These are phyloP conservation scores for Sardina pilchardus DNA, from an alignment of 2,113 vertebrate species.

Conservation along the genomic window DNA sequence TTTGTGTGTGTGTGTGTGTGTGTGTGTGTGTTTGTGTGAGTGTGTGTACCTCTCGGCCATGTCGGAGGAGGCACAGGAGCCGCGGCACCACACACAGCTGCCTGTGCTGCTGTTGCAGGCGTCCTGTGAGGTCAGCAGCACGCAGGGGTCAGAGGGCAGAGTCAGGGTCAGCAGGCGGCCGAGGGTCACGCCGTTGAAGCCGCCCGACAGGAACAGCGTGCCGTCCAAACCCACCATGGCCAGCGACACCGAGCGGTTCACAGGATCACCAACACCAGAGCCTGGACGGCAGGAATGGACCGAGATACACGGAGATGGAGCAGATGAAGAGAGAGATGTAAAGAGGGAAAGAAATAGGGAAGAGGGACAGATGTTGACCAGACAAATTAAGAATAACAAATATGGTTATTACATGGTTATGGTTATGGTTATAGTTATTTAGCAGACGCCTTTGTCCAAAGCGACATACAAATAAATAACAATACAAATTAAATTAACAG, in stretches of 20 bases:
- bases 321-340: no score
- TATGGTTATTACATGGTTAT: no score
- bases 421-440: no score
- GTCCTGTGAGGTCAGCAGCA: constrained; percentile 73
- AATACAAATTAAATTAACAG: no score
- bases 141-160: constrained; percentile 82
- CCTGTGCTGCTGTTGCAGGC: constrained; percentile 82
- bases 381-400: no score
- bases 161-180: constrained; percentile 80
- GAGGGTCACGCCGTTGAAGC: constrained; percentile 84
- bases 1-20: no score
- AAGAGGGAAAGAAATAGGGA: neutral
- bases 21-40: constrained; percentile 7
- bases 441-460: no score
- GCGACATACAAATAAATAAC: no score
- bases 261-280: constrained; percentile 76
- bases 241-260: constrained; percentile 82
- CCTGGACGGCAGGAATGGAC: no score
- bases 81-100: constrained; percentile 83
- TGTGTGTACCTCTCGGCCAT: constrained; percentile 78
- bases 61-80: constrained; percentile 78
- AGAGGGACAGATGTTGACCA: neutral
- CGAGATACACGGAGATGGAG: no score
- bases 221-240: constrained; percentile 74
- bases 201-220: constrained; percentile 81